Percentiles rank a stretch among this genome's conserved stretches.
Conservation (phyloP, 2,113 vertebrate species). For the Microtus ochrogaster region DNA sequence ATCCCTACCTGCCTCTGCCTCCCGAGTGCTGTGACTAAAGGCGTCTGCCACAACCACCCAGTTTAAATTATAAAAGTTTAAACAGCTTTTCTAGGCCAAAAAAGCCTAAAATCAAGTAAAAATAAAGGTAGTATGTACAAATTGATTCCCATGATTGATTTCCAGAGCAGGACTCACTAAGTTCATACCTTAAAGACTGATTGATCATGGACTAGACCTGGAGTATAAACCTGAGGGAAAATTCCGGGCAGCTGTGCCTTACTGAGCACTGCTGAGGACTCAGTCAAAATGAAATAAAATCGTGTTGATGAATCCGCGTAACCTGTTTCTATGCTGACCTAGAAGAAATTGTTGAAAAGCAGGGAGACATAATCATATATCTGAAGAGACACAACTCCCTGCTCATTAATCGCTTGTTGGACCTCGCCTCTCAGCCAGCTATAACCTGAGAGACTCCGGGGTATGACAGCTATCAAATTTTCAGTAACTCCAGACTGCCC, state of each 20-base stretch:
- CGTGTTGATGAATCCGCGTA: neutral
- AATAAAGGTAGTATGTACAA: neutral
- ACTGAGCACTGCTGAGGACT: neutral
- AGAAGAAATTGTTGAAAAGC: slow-evolving; percentile 97
- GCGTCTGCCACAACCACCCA: too few species aligned
- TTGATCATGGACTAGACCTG: too few species aligned
- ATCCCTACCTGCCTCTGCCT: too few species aligned
- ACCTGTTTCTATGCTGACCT: slow-evolving; percentile 73
- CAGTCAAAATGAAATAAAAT: neutral
- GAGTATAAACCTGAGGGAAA: neutral
- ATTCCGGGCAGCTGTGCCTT: rapidly evolving
- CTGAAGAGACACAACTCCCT: slow-evolving; percentile 94
- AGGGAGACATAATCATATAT: slow-evolving; percentile 95
- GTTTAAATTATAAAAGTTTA: neutral
- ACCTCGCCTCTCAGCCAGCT: slow-evolving; percentile 82
- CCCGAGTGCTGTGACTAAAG: too few species aligned
- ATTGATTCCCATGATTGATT: too few species aligned
- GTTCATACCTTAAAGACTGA: neutral
- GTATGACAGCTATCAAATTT: neutral
- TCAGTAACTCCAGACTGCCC: neutral
- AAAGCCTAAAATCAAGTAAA: neutral
- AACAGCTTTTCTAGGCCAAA: neutral
- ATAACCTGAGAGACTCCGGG: slow-evolving; percentile 65
- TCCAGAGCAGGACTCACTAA: neutral
- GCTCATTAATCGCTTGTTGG: slow-evolving; percentile 92